Evolutionary conservation across 2,888 invertebrate genomes (phyloP), one percentile per base, ranked within the genome.

Genomic region (Homarus gammarus): DNA sequence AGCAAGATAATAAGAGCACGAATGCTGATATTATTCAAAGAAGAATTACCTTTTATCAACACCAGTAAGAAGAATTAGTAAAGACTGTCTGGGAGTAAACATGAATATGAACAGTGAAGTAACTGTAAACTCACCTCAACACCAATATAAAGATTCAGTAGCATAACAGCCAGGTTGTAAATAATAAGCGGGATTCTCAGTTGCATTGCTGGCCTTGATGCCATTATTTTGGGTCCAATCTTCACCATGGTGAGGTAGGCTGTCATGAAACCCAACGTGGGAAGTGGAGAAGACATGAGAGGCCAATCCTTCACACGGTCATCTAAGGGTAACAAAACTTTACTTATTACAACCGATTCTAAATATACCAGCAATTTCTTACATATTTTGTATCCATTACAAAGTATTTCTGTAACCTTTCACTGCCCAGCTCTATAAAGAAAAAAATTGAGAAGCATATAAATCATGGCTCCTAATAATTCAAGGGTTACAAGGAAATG

Each of bases 91-190:
- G n/a, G n/a, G n/a, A n/a, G n/a, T n/a, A n/a, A n/a, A n/a, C n/a
- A n/a, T n/a, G n/a, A n/a, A n/a, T n/a, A n/a, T n/a, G n/a, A n/a
- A n/a, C n/a, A n/a, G n/a, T n/a, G n/a, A n/a, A n/a, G n/a, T n/a
- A n/a, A n/a, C n/a, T n/a, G n/a, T n/a, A n/a, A 56, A 8, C 93
- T 93, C 93, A 96, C 96, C 95, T 98, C 96, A 90, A 96, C 94
- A 84, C 97, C 96, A 93, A 98, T 98, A 93, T 97, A 97, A 3
- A 96, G 95, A 93, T 98, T 98, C 78, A 98, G 94, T 0, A 94
- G 94, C 2, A 97, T 97, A 96, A 98, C 97, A 0, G 96, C 95
- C 91, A 98, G 94, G 94, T 98, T 98, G 94, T 98, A 98, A 84
- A 98, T 95, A 86, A 98, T 96, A 92, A 98, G 95, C 1, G 96